These are phyloP conservation scores for Ophiothrix spiculata DNA, from an alignment of 35 echinoderm and acorn worm genomes.

Conservation along the genomic window DNA sequence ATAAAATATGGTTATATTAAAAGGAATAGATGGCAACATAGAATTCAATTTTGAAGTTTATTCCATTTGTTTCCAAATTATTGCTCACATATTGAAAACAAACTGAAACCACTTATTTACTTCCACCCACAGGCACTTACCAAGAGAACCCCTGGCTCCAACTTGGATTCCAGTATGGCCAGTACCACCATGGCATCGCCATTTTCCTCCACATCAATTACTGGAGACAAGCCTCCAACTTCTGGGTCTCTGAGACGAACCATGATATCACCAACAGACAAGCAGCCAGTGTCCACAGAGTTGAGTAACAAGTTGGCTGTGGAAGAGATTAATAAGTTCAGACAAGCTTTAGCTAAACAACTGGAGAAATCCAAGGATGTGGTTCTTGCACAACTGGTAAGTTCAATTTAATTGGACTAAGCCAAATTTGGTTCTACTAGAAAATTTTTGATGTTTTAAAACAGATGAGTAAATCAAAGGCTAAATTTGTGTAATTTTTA, in stretches of 20 bases:
- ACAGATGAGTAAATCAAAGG: no score
- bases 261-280: slow-evolving; percentile 15
- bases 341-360: slow-evolving; percentile 48
- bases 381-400: slow-evolving; percentile 69
- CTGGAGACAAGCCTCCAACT: slow-evolving; percentile 29
- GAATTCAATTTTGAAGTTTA: no score
- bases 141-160: slow-evolving; percentile 85
- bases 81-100: no score
- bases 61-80: no score
- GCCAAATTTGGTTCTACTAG: no score
- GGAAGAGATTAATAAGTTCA: slow-evolving; percentile 67
- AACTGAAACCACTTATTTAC: neutral
- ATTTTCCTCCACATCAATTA: slow-evolving; percentile 55
- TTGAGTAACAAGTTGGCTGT: slow-evolving; percentile 1
- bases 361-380: slow-evolving; percentile 61
- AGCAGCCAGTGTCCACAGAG: slow-evolving; percentile 24
- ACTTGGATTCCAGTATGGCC: slow-evolving; percentile 89
- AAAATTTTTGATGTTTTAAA: no score
- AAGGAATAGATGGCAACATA: no score
- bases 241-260: slow-evolving; percentile 7
- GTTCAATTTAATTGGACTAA: no score
- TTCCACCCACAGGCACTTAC: slow-evolving; percentile 62
- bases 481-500: no score
- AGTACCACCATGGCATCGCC: slow-evolving; percentile 69
- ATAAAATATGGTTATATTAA: no score